phyloP scores from a whole-genome alignment of 1,140 invertebrate genomes.

The Saccostrea glomerata region DNA sequence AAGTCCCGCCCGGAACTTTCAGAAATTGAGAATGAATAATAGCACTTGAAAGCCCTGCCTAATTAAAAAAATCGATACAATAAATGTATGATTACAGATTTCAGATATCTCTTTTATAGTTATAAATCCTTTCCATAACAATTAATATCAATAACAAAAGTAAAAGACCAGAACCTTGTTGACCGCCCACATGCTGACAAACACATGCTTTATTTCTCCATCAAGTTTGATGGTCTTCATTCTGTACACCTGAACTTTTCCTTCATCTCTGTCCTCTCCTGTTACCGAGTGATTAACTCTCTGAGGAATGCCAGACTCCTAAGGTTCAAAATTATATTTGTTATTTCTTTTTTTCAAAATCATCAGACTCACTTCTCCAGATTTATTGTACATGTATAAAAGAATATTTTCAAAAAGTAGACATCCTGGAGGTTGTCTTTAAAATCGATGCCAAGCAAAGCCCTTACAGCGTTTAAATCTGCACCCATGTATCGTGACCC shows the following conservation, averaged over 20 bases:
- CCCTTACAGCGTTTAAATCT: constrained; percentile 58
- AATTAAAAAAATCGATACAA: background rate
- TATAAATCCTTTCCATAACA: background rate
- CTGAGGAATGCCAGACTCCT: constrained; percentile 22
- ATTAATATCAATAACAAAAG: background rate
- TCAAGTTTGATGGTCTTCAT: constrained; percentile 53
- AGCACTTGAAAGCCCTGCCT: constrained; percentile 60
- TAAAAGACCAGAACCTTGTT: constrained; percentile 52
- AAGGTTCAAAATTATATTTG: background rate
- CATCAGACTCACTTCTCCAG: background rate
- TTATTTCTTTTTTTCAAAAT: background rate
- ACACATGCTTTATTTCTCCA: constrained; percentile 40
- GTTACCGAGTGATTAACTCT: constrained; percentile 24
- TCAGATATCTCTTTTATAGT: background rate
- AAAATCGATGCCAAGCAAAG: background rate
- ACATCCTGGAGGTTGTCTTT: too few species aligned
- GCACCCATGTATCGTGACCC: constrained; percentile 53
- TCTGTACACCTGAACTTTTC: constrained; percentile 57
- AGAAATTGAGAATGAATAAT: constrained; percentile 53
- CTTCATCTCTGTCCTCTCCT: constrained; percentile 58
- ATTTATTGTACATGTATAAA: too few species aligned
- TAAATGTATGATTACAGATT: background rate
- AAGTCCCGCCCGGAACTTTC: constrained; percentile 41
- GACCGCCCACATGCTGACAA: constrained; percentile 59
- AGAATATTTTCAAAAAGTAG: too few species aligned